phyloP scores from a whole-genome alignment of 2,797 vertebrate species.

The Avahi laniger region DNA sequence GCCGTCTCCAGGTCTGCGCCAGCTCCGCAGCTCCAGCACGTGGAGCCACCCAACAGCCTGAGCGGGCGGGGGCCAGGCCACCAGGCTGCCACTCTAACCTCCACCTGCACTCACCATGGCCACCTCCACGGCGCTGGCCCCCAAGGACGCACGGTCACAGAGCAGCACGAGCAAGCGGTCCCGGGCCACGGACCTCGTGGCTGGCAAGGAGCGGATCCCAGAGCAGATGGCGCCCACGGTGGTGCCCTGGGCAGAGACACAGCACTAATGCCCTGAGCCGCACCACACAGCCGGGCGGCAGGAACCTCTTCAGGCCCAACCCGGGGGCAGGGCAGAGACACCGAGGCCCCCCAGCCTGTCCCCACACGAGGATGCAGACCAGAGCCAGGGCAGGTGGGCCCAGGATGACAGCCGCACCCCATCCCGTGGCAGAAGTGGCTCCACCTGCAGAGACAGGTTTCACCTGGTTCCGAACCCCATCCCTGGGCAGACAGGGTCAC shows the following conservation, averaged over 20 bases:
- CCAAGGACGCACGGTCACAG: conserved; percentile 91
- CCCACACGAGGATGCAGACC: neutral
- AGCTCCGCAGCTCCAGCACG: neutral
- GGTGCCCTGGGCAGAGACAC: conserved; percentile 88
- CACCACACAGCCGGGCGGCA: fast-evolving
- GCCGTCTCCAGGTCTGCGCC: no score
- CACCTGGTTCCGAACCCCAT: fast-evolving
- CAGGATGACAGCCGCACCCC: neutral
- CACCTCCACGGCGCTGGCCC: conserved; percentile 91
- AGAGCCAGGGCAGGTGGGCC: neutral
- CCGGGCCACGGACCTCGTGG: conserved; percentile 89
- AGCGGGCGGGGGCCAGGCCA: fast-evolving
- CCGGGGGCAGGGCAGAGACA: fast-evolving
- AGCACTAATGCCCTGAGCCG: fast-evolving
- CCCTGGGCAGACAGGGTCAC: fast-evolving
- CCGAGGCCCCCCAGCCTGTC: fast-evolving
- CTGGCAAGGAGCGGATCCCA: conserved; percentile 93
- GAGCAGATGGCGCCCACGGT: conserved; percentile 95
- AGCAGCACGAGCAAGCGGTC: conserved; percentile 91
- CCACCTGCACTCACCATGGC: conserved; percentile 90
- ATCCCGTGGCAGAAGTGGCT: fast-evolving
- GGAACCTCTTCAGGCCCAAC: fast-evolving
- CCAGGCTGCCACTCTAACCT: neutral
- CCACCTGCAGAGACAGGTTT: neutral
- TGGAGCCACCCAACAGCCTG: neutral